These are phyloP conservation scores for Harlomillsia oculata DNA, from an alignment of 1,140 invertebrate species.

Conservation along the genomic window DNA sequence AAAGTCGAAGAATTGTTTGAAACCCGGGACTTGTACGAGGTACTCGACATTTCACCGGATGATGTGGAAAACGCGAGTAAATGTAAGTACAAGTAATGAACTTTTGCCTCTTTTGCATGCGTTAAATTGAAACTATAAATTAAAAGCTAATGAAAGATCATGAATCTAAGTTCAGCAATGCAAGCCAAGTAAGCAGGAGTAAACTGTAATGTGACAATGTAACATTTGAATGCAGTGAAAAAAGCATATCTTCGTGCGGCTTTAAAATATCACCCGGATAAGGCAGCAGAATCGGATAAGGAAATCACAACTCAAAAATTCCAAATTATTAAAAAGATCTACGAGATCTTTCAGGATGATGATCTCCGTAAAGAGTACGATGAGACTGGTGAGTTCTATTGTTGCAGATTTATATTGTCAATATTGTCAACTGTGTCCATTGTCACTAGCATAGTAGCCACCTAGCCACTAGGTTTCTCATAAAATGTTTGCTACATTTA, in stretches of 20 bases:
- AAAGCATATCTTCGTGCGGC: slow-evolving; percentile 24
- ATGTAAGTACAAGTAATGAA: slow-evolving; percentile 8
- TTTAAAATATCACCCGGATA: slow-evolving; percentile 25
- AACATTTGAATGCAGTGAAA: slow-evolving; percentile 11
- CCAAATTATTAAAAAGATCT: slow-evolving; percentile 24
- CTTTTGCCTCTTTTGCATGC: too few species aligned
- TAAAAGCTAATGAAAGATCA: too few species aligned
- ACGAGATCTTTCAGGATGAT: slow-evolving; percentile 24
- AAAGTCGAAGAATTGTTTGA: slow-evolving; percentile 9
- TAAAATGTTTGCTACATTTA: neutral
- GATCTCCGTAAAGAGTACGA: slow-evolving; percentile 20
- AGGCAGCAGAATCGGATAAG: slow-evolving; percentile 14
- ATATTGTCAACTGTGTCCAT: neutral
- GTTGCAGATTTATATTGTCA: neutral
- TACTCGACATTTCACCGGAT: neutral
- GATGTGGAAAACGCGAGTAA: neutral
- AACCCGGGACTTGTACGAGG: slow-evolving; percentile 4
- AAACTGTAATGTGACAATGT: too few species aligned
- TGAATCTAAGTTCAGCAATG: too few species aligned
- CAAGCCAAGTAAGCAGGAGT: too few species aligned
- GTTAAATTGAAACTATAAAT: too few species aligned
- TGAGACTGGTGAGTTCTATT: slow-evolving; percentile 16
- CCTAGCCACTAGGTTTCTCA: neutral
- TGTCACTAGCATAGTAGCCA: too few species aligned
- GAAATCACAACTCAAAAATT: slow-evolving; percentile 23